Percentiles rank a stretch among this genome's conserved stretches.
phyloP scores from a whole-genome alignment of 2,113 vertebrate species.

The Erpornis zantholeuca region DNA sequence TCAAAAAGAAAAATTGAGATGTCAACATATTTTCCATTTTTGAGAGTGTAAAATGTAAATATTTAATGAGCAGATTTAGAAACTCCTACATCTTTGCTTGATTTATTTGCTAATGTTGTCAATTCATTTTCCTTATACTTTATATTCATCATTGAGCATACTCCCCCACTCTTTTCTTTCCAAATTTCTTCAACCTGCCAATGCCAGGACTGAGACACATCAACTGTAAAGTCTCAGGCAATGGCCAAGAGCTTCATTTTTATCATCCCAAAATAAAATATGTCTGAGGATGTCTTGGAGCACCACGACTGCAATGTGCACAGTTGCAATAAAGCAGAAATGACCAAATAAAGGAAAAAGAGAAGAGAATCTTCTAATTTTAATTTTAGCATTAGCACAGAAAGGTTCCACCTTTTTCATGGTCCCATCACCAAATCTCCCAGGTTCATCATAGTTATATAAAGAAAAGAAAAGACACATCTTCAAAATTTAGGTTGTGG shows the following conservation, averaged over 20 bases:
- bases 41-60: neutral
- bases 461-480: neutral
- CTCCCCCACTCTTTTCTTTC: neutral
- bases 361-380: neutral
- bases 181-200: neutral
- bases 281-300: neutral
- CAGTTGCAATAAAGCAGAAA: neutral
- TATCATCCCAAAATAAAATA: neutral
- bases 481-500: neutral
- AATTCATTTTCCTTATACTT: neutral
- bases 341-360: neutral
- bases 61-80: neutral
- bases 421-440: neutral
- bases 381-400: neutral
- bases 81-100: neutral
- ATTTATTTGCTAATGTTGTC: neutral
- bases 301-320: neutral
- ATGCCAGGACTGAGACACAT: neutral
- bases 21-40: constrained; percentile 6
- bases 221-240: neutral
- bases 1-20: neutral
- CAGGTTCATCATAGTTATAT: neutral
- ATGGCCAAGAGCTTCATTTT: neutral
- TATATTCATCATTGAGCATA: neutral
- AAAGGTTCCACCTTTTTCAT: neutral